Evolutionary conservation across 2,797 vertebrate genomes (phyloP).

Genomic region (Hapalemur alaotrensis): DNA sequence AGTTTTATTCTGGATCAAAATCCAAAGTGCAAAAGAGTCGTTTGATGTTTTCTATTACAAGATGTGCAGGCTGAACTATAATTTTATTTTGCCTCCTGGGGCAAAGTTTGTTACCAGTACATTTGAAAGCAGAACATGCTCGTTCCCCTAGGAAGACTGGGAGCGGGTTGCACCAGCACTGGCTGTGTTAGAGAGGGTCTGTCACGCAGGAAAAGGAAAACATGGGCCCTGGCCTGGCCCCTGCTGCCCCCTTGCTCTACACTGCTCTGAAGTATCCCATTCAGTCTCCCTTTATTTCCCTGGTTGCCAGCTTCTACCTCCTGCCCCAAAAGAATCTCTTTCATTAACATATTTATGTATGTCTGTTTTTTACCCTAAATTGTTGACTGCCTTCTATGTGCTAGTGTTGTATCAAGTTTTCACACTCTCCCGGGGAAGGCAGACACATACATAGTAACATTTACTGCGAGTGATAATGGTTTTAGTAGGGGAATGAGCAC

Average conservation of each 20-base stretch:
- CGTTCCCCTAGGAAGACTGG: not conserved
- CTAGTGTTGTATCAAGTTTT: not conserved
- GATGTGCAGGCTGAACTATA: slow-evolving; percentile 24
- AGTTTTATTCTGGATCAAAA: slow-evolving; percentile 53
- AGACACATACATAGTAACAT: not conserved
- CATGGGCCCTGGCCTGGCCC: no score
- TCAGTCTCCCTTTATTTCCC: not conserved
- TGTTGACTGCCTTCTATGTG: not conserved
- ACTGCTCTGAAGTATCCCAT: not conserved
- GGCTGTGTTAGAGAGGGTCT: not conserved
- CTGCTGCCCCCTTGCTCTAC: not conserved
- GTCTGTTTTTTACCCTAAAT: not conserved
- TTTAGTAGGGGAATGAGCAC: not conserved
- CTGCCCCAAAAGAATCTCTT: not conserved
- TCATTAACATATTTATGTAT: slow-evolving; percentile 11
- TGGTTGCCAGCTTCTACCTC: not conserved
- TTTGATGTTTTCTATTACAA: slow-evolving; percentile 11
- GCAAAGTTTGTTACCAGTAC: slow-evolving; percentile 52
- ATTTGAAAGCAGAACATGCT: slow-evolving; percentile 23
- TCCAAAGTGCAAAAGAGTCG: not conserved
- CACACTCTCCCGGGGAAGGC: not conserved
- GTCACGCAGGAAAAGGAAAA: not conserved
- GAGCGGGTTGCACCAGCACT: not conserved
- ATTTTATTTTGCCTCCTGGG: slow-evolving; percentile 46
- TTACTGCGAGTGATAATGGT: not conserved